phyloP scores from a whole-genome alignment of 2,113 vertebrate species.

The Callipepla squamata region DNA sequence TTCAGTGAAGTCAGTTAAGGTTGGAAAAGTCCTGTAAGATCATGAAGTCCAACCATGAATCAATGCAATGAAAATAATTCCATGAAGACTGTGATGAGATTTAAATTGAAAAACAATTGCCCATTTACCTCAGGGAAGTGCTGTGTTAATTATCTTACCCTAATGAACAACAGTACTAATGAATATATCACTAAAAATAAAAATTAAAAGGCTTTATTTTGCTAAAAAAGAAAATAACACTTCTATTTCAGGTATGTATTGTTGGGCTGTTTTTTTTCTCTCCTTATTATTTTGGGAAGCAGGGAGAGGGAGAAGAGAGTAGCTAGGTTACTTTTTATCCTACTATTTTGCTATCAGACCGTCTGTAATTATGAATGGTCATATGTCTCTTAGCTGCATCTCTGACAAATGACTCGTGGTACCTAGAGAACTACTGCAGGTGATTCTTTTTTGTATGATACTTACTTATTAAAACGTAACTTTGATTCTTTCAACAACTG shows the following conservation, averaged over 20 bases:
- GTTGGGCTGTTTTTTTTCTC: background rate
- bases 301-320: no score
- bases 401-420: background rate
- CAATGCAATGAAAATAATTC: background rate
- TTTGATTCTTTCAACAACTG: background rate
- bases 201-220: background rate
- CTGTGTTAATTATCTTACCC: background rate
- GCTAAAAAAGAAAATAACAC: accelerated
- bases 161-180: background rate
- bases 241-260: background rate
- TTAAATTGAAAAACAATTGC: background rate
- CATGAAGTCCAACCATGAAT: no score
- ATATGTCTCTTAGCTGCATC: background rate
- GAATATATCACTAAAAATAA: background rate
- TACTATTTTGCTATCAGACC: background rate
- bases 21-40: no score
- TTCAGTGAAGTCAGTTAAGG: background rate
- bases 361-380: background rate
- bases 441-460: background rate
- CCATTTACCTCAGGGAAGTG: background rate
- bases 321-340: background rate
- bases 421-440: background rate
- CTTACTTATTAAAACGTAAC: background rate
- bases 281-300: background rate
- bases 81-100: background rate